Evolutionary conservation across 2,113 vertebrate species (phyloP).

Genomic region (Pycnonotus jocosus): DNA sequence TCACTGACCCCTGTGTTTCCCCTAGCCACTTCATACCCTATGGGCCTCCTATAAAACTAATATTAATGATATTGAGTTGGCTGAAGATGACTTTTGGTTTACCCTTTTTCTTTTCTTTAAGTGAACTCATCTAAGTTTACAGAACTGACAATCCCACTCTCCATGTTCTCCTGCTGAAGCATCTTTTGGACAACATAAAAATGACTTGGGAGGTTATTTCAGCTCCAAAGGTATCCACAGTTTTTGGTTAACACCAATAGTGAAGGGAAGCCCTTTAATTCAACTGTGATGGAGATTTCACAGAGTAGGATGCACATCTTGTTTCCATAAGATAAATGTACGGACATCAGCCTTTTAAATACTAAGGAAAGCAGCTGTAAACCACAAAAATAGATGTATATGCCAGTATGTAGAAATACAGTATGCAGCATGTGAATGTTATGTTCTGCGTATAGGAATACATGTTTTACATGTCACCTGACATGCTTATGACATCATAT

Average conservation of each 20-base stretch:
- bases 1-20: background rate
- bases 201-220: background rate
- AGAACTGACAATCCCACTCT: background rate
- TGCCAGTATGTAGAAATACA: background rate
- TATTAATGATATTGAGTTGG: background rate
- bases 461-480: background rate
- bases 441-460: background rate
- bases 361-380: background rate
- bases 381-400: background rate
- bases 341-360: background rate
- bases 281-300: background rate
- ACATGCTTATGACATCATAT: slow-evolving; percentile 8
- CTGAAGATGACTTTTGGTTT: background rate
- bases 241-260: background rate
- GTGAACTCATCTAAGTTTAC: background rate
- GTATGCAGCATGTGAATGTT: background rate
- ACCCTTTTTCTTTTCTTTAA: background rate
- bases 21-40: background rate
- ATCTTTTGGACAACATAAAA: background rate
- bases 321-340: background rate
- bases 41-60: background rate
- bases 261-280: background rate
- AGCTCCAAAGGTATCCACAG: background rate
- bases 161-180: background rate
- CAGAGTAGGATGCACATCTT: background rate